phyloP scores from a whole-genome alignment of 2,888 invertebrate genomes.

The Cyclophora punctaria region DNA sequence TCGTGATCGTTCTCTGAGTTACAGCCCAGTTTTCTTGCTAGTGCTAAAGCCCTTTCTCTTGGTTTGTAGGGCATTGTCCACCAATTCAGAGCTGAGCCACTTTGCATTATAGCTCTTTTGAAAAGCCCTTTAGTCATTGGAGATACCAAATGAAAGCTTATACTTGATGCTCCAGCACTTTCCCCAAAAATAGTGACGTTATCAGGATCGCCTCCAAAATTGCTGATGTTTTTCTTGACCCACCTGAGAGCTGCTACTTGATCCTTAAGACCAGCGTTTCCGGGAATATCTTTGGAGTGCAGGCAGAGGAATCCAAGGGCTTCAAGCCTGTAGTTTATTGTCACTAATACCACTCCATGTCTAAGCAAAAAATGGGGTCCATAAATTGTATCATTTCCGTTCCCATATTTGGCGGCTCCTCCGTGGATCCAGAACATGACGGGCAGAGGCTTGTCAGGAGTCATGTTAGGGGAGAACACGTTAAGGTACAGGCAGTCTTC shows the following conservation, averaged over 20 bases:
- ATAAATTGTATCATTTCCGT: conserved; percentile 27
- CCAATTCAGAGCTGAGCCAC: conserved; percentile 76
- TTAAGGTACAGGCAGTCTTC: conserved; percentile 50
- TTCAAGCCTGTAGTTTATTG: conserved; percentile 36
- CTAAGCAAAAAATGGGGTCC: conserved; percentile 34
- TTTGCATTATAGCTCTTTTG: conserved; percentile 76
- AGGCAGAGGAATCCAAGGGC: conserved; percentile 34
- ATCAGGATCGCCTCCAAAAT: conserved; percentile 40
- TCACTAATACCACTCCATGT: conserved; percentile 32
- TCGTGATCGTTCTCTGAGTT: conserved; percentile 27
- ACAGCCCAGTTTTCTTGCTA: conserved; percentile 33
- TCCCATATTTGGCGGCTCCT: conserved; percentile 28
- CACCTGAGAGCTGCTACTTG: conserved; percentile 39
- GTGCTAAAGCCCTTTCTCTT: conserved; percentile 46
- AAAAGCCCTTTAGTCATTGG: conserved; percentile 48
- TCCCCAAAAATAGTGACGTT: conserved; percentile 44
- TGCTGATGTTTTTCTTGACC: conserved; percentile 35
- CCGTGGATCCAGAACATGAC: conserved; percentile 45
- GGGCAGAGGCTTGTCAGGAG: conserved; percentile 23
- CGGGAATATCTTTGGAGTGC: conserved; percentile 33
- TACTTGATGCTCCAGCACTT: conserved; percentile 38
- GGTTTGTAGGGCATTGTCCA: conserved; percentile 70
- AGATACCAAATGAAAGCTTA: conserved; percentile 36
- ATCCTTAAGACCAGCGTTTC: conserved; percentile 41
- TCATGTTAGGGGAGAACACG: conserved; percentile 35